These are phyloP conservation scores for Hirtodrosophila confusa DNA, from an alignment of 2,888 invertebrate species.

Conservation along the genomic window DNA sequence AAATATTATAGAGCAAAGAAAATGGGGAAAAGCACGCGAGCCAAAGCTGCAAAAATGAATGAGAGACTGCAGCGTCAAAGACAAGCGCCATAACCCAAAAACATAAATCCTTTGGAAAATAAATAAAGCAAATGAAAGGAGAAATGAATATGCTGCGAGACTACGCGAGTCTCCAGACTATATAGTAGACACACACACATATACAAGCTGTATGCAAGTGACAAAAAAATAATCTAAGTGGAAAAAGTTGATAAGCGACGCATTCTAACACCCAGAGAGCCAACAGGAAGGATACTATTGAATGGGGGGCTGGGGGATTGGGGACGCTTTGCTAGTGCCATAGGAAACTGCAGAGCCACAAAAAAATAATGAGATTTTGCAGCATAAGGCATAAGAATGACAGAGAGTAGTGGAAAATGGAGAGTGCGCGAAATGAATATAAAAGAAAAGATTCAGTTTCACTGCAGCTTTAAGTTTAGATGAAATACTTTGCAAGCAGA, in stretches of 20 bases:
- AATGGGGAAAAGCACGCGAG: background rate
- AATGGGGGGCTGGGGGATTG: slow-evolving; percentile 17
- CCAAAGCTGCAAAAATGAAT: slow-evolving; percentile 27
- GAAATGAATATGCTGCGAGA: slow-evolving; percentile 61
- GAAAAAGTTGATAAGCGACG: slow-evolving; percentile 70
- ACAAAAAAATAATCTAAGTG: slow-evolving; percentile 43
- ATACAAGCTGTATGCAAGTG: slow-evolving; percentile 35
- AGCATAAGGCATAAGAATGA: slow-evolving; percentile 30
- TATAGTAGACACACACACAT: background rate
- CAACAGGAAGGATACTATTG: slow-evolving; percentile 23
- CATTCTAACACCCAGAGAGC: slow-evolving; percentile 48
- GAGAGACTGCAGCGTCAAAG: slow-evolving; percentile 59
- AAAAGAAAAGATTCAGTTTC: slow-evolving; percentile 25
- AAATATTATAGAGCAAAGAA: slow-evolving; percentile 19
- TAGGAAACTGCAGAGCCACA: slow-evolving; percentile 28
- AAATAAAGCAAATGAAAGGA: slow-evolving; percentile 59
- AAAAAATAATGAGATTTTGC: slow-evolving; percentile 55
- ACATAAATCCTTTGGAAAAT: slow-evolving; percentile 75
- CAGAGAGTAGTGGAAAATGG: slow-evolving; percentile 1
- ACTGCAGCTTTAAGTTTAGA: slow-evolving; percentile 27
- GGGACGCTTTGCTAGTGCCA: slow-evolving; percentile 7
- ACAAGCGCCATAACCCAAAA: slow-evolving; percentile 75
- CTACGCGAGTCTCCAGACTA: slow-evolving; percentile 33
- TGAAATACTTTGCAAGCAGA: background rate
- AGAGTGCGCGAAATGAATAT: slow-evolving; percentile 4